Conservation (phyloP, 2,797 vertebrate genomes). For the Nannoperca australis region DNA sequence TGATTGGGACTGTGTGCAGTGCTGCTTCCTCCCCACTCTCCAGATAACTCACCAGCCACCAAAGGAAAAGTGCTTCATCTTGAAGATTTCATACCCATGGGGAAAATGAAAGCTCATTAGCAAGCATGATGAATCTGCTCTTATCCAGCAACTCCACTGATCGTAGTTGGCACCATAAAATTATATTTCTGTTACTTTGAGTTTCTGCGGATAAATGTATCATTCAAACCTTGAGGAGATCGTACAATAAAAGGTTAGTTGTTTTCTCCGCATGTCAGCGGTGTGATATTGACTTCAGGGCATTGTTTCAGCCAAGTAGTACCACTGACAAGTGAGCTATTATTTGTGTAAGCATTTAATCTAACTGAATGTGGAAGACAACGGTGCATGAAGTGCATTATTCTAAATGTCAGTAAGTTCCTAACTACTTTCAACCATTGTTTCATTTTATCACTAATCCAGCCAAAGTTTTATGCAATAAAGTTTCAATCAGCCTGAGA, state of each 20-base stretch:
- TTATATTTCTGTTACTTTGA: slow-evolving; percentile 47
- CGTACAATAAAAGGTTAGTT: slow-evolving; percentile 14
- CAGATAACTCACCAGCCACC: slow-evolving; percentile 60
- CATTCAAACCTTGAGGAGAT: slow-evolving; percentile 36
- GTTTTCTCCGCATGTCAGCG: slow-evolving; percentile 19
- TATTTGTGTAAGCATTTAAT: slow-evolving; percentile 56
- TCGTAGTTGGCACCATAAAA: slow-evolving; percentile 34
- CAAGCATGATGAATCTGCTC: slow-evolving; percentile 57
- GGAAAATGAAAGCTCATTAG: slow-evolving; percentile 58
- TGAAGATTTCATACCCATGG: slow-evolving; percentile 49
- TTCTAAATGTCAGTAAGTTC: slow-evolving; percentile 63
- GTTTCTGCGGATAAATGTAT: slow-evolving; percentile 44
- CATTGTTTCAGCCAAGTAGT: slow-evolving; percentile 52
- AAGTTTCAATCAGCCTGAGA: slow-evolving; percentile 54
- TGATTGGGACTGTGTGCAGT: slow-evolving; percentile 64
- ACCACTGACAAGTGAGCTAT: slow-evolving; percentile 39
- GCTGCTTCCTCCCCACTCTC: slow-evolving; percentile 44
- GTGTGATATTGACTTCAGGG: slow-evolving; percentile 42
- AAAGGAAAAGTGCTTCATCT: slow-evolving; percentile 52
- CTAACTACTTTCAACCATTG: slow-evolving; percentile 21
- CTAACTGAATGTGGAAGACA: slow-evolving; percentile 29
- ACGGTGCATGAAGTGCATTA: slow-evolving; percentile 45
- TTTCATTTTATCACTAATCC: slow-evolving; percentile 37
- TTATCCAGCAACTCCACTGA: slow-evolving; percentile 45
- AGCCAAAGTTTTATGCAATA: slow-evolving; percentile 47